Base-by-base conservation (phyloP, 2,113 vertebrate species). In the Hoplias malabaricus region DNA sequence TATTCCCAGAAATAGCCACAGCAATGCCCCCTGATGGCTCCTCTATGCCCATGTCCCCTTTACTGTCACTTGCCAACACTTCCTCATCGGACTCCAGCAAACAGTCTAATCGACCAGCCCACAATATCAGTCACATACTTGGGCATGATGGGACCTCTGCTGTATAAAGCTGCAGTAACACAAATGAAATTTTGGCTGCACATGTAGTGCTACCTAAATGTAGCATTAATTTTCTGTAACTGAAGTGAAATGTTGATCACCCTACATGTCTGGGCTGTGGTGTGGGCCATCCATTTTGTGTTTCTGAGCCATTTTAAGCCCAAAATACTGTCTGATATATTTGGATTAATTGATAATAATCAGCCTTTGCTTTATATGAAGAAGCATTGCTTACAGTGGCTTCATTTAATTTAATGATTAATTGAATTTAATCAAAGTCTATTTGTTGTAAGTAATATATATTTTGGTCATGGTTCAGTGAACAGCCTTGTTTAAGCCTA, bases 101-200 rank as follows among this genome's bases (percentile, higher is more conserved):
- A 85, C 98, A 99, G 90, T 92, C 96, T 19, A 99, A 98, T 84
- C 94, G 98, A 40, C 96, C 98, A 8, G 98, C 98, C 77, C 98
- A 99, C 90, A 99, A 99, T 88, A 99, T 99, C 93, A 99, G 98
- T 93, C 98, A 99, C 94, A 99, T 99, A 78, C 90, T 99, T 79
- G 98, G 98, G 80, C 98, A 99, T 0, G 97, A 98, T 80, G 98
- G 97, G 87, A 98, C 95, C 89, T 99, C 98, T 0, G 95, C 98
- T 66, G 95, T 99, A 29, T 98, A 90, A 90, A 12, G 6, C 1
- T 25, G 16, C 23, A 81, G 16, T 7, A 62, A 9, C 42, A n/a
- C 57, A 4, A 29, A 23, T 61, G 33, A 13, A 16, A 16, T 48
- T 69, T 53, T 69, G 62, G 59, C 70, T 53, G 33, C 0, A 10